Conservation (phyloP, 2,113 vertebrate species). For the Taurulus bubalis region DNA sequence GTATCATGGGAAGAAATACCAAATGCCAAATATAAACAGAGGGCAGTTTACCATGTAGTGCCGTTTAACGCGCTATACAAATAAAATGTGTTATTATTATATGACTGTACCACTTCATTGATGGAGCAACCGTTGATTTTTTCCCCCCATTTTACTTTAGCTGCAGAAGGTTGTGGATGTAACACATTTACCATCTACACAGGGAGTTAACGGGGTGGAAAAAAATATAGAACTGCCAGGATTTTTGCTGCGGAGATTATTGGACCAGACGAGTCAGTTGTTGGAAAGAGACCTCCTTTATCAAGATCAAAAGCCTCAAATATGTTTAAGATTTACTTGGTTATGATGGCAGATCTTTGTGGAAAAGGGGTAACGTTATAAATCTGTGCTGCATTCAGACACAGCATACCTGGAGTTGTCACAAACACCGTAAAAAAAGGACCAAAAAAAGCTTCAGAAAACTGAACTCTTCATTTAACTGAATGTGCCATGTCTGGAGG, state of each 20-base stretch:
- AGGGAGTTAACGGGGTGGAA: not conserved
- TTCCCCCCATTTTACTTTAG: not conserved
- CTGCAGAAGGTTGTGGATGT: not conserved
- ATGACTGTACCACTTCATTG: not conserved
- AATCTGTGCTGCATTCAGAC: not conserved
- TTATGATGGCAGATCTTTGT: not conserved
- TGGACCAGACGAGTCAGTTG: not conserved
- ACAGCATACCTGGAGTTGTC: not conserved
- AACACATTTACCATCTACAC: not conserved
- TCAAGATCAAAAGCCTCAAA: not conserved
- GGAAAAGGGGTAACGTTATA: not conserved
- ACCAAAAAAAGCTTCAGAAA: not conserved
- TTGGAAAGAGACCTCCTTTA: too few relatives aligned
- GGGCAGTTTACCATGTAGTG: not conserved
- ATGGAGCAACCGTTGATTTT: not conserved
- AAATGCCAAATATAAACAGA: not conserved
- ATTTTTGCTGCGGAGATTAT: not conserved
- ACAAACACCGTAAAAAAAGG: not conserved
- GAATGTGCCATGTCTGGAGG: conserved; percentile 43
- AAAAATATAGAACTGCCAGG: not conserved
- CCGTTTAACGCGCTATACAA: too few relatives aligned
- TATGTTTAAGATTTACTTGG: not conserved
- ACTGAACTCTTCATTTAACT: conserved; percentile 29
- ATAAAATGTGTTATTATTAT: too few relatives aligned
- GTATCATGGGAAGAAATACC: not conserved